phyloP scores from a whole-genome alignment of 2,797 vertebrate species.

The Crax fasciolata region DNA sequence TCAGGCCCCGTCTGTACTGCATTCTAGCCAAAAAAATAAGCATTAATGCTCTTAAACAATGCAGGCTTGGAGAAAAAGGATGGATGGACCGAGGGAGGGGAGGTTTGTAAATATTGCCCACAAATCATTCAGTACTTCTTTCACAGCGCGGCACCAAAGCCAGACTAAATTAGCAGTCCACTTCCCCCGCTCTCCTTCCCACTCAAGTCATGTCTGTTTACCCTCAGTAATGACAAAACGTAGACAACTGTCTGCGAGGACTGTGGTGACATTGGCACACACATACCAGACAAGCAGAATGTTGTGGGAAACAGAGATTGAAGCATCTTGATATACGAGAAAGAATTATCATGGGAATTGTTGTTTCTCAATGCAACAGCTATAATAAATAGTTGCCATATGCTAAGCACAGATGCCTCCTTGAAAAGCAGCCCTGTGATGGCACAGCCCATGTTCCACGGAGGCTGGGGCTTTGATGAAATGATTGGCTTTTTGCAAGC shows the following conservation, averaged over 20 bases:
- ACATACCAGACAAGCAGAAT: conserved; percentile 81
- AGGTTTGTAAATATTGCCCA: conserved; percentile 77
- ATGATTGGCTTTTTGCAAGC: conserved; percentile 52
- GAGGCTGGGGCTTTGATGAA: conserved; percentile 73
- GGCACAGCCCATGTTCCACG: conserved; percentile 74
- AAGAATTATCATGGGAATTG: conserved; percentile 84
- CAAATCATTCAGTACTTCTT: conserved; percentile 79
- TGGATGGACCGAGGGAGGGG: conserved; percentile 36
- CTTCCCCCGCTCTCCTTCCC: conserved; percentile 76
- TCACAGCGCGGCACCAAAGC: conserved; percentile 74
- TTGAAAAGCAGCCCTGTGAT: conserved; percentile 79
- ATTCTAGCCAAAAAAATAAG: conserved; percentile 46
- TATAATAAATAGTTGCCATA: conserved; percentile 87
- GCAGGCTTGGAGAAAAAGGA: conserved; percentile 45
- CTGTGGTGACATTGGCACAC: conserved; percentile 79
- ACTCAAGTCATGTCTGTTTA: conserved; percentile 83
- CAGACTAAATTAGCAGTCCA: conserved; percentile 82
- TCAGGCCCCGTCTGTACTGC: neutral
- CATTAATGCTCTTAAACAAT: conserved; percentile 70
- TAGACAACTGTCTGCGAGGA: conserved; percentile 80
- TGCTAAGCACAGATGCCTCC: conserved; percentile 85
- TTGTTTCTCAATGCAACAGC: conserved; percentile 83
- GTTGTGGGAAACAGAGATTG: conserved; percentile 82
- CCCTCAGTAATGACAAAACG: conserved; percentile 81
- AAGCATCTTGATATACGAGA: conserved; percentile 83